These are phyloP conservation scores for Trilocha varians DNA, from an alignment of 2,888 invertebrate genomes.

Conservation along the genomic window DNA sequence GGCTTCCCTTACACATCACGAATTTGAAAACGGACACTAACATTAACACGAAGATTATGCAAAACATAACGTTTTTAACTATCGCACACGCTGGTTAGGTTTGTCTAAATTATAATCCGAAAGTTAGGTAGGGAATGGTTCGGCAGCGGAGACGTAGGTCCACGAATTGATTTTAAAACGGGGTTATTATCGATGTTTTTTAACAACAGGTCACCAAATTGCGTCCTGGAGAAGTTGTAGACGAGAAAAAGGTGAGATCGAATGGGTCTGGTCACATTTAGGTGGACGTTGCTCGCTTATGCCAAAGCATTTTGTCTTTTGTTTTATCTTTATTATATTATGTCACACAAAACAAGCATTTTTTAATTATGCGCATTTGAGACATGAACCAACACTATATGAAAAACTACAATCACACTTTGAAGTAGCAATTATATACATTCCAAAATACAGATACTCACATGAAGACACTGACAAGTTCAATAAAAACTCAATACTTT, in stretches of 20 bases:
- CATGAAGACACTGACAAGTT: not conserved
- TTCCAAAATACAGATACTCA: not conserved
- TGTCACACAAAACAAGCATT: constrained; percentile 34
- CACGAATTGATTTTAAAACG: constrained; percentile 23
- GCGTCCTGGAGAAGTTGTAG: constrained; percentile 94
- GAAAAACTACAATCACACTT: not conserved
- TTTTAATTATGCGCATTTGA: constrained; percentile 12
- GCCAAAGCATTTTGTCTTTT: constrained; percentile 63
- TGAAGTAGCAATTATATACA: not conserved
- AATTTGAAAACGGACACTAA: constrained; percentile 48
- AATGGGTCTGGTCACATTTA: constrained; percentile 66
- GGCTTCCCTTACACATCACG: constrained; percentile 40
- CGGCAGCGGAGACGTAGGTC: constrained; percentile 66
- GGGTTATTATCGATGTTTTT: constrained; percentile 65
- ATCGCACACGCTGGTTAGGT: constrained; percentile 54
- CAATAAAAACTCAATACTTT: no score
- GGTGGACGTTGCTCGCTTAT: constrained; percentile 70
- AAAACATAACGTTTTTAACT: constrained; percentile 61
- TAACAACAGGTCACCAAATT: constrained; percentile 87
- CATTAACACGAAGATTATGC: constrained; percentile 55
- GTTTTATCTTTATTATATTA: constrained; percentile 31
- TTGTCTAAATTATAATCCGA: constrained; percentile 40
- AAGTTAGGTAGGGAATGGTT: constrained; percentile 45
- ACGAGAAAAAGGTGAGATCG: constrained; percentile 92
- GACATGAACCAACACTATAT: not conserved